Base-by-base conservation (phyloP, 2,888 invertebrate genomes). In the Ochlodes sylvanus region DNA sequence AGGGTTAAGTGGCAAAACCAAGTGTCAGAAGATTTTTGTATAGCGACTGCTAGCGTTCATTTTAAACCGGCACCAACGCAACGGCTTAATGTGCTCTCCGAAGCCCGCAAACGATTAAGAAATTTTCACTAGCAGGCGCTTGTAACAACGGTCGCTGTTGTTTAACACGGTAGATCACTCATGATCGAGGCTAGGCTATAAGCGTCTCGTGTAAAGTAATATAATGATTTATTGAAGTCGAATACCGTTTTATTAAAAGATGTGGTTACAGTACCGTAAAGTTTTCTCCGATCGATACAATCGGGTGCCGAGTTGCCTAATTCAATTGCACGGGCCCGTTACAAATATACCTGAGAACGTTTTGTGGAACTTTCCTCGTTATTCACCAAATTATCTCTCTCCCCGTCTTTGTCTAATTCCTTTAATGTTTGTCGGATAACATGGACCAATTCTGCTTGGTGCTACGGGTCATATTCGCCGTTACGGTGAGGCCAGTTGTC, bases 361-460 rank as follows among this genome's bases (percentile, higher is more conserved):
- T 56, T 17, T 9, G 55, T 2, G 32, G 7, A 63, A 56, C 55
- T 63, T 63, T 56, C 14, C 2, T n/a, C 54, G 52, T 50, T 42
- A 56, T 56, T 54, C 56, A 63, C 34, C 34, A 21, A 56, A 56
- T 63, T 56, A 41, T 63, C 55, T 38, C 21, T 34, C 44, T 50
- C 34, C 55, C 17, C 17, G 38, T 47, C 44, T 9, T 56, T 56
- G 63, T 55, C 63, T 63, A 63, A 63, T 63, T 56, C 56, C 56
- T 63, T 63, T 56, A 63, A 63, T 47, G 63, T 52, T 63, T 63
- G 56, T 56, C 32, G 63, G 55, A 63, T 63, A 32, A 44, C 55
- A 41, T 32, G 7, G 42, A 41, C 42, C 41, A 41, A 54, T 21
- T 34, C 32, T 17, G 41, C 34, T 62, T 19, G 38, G 52, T 52